Base-by-base conservation (phyloP, 2,113 vertebrate species). In the Willisornis vidua region DNA sequence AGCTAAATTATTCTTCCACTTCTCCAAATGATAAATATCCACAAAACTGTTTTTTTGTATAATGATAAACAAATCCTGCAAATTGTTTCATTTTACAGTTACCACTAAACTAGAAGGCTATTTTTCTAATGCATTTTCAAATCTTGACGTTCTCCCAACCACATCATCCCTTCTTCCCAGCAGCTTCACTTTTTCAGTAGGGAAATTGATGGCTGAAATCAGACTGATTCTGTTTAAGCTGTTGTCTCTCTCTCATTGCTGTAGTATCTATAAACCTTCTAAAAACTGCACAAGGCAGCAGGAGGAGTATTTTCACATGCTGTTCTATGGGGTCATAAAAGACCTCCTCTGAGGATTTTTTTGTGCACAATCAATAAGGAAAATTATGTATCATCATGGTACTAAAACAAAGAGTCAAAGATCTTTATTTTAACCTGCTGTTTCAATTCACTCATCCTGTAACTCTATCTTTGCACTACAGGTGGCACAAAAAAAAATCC, bases 121-220 rank as follows among this genome's bases (percentile, higher is more conserved):
- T 28, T 85, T 54, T 81, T 91, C 66, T 55, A 29, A 20, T 14
- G 41, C 7, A 46, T 14, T 88, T 92, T 80, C 31, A 90, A 62
- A 54, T 62, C n/a, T 8, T 80, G 10, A 46, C 4, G 0, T 31
- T 81, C 3, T 9, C 12, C 1, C 26, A 84, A 5, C 19, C 19
- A 66, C 24, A 14, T 39, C 39, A 14, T 33, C 39, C 8, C 18
- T 7, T 5, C 2, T 13, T 63, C 18, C 33, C n/a, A 80, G 23
- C 26, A 80, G 31, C n/a, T 28, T 62, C 71, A 54, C 2, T 5
- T 54, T 66, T 61, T 89, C 12, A 92, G 58, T 5, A 58, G 4
- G 68, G 28, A 85, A 76, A 63, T 1, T n/a, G 35, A 74, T 35
- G 49, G 31, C 46, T 76, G 74, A 73, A 33, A 33, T 72, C 62